Base-by-base conservation (phyloP, 2,888 invertebrate genomes). In the Spisula solida region DNA sequence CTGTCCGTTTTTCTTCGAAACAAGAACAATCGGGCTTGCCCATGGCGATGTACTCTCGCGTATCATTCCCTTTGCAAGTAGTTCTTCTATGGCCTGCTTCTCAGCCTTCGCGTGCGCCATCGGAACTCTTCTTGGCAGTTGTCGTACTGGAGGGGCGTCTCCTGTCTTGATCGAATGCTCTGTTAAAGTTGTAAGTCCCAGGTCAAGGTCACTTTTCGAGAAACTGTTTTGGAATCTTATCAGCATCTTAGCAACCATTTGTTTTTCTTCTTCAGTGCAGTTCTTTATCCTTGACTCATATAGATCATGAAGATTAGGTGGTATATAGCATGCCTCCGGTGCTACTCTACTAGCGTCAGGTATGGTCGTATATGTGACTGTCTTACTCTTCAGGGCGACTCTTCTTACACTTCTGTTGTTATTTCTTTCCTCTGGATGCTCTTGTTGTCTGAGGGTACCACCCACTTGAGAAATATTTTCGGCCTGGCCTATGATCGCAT, bases 21-120 rank as follows among this genome's bases (percentile, higher is more conserved):
- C 90, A 18, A 90, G 48, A 0, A 89, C 87, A 2, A 87, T 55
- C 8, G 83, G 83, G 0, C 66, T 66, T 0, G 41, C 75, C 88
- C 90, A 90, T 14, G 89, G 82, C 0, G 84, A 84, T 10, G 78
- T 75, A 20, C 86, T 86, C 25, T 89, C 75, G 18, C 80, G 82
- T 34, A 89, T 89, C 6, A 89, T 81, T 1, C 89, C 89, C 47
- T 87, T 87, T 18, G 75, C 47, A 6, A 48, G 10, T 18, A 85
- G 48, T 18, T 87, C 81, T 8, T 90, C 87, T 31, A 90, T 87
- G 8, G 86, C 85, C n/a, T 18, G 10, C 51, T 81, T 90, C 31
- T 90, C 89, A 12, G 66, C 87, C 5, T 34, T 78, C 18, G 87
- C 87, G 75, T 31, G 55, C 0, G 81, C 84, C 29, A 89, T n/a